Evolutionary conservation across 2,113 vertebrate genomes (phyloP), one percentile per base, ranked within the genome.

Genomic region (Phylloscopus trochilus): DNA sequence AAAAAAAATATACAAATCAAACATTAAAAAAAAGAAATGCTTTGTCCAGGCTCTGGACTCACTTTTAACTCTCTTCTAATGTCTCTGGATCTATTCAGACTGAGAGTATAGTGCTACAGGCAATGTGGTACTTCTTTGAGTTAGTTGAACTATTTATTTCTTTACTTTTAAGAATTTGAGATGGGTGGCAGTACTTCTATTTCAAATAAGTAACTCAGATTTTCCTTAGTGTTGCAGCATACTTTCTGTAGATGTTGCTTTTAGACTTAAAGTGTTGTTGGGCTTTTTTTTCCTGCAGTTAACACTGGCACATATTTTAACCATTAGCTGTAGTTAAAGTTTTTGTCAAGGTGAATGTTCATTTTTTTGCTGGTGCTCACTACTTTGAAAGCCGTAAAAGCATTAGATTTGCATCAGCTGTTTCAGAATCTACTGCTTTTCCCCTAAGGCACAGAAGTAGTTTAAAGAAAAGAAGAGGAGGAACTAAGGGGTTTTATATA

Each of bases 371-470:
- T 77, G 27, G 39, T 83, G 23, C 39, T 60, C 26, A 15, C 41
- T 92, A 51, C n/a, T 91, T 87, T 64, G 67, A 85, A 80, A 92
- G 55, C 7, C 88, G 9, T 87, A 81, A 92, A 81, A 92, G 51
- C 35, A 52, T 2, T 83, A n/a, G 1, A 22, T 92, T 87, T 80
- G 33, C 10, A 72, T 22, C 5, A 10, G 23, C 33, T 59, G 37
- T 66, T 94, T 85, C 72, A 85, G 80, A 39, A 23, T 69, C 46
- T 47, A 21, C 17, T 78, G 39, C 4, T 72, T 78, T 83, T 89
- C 51, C 35, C 47, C 13, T 28, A 41, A 86, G 20, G 44, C 44
- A 56, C 19, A 53, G 37, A 82, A 85, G 30, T 39, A 78, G 28
- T 5, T 87, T 59, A 51, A 93, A 73, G 72, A 41, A 70, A 75